Percentiles rank a stretch among this genome's conserved stretches.
Conservation (phyloP, 2,113 vertebrate species). For the Pangasianodon hypophthalmus region DNA sequence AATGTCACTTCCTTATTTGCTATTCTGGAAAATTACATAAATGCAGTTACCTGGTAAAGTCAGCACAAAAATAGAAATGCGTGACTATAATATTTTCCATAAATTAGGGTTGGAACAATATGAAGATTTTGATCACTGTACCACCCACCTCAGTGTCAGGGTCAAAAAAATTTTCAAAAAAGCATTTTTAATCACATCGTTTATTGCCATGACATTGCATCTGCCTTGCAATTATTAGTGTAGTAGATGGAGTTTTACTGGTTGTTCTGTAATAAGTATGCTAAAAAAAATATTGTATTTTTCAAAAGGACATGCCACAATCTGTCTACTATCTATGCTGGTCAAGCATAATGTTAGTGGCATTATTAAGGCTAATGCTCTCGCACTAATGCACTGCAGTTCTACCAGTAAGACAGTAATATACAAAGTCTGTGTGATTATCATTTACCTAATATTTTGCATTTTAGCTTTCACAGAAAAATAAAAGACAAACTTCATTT, state of each 20-base stretch:
- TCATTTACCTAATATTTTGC: background rate
- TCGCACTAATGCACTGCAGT: background rate
- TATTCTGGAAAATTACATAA: background rate
- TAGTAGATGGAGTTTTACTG: background rate
- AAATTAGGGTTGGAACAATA: background rate
- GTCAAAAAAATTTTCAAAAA: background rate
- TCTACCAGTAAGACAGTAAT: background rate
- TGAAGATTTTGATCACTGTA: background rate
- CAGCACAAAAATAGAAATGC: background rate
- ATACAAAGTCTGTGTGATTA: background rate
- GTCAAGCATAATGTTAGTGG: background rate
- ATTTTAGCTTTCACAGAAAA: background rate
- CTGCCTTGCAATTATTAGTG: background rate
- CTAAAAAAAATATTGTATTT: background rate
- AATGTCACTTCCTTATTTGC: background rate
- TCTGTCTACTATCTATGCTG: background rate
- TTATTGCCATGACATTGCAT: constrained; percentile 11
- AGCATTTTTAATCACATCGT: background rate
- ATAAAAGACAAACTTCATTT: background rate
- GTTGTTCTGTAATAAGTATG: background rate
- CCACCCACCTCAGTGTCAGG: background rate
- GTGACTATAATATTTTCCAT: background rate
- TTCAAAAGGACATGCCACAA: background rate
- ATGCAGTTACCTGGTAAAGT: background rate
- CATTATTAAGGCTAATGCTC: background rate